Percentiles rank a stretch among this genome's conserved stretches.
Evolutionary conservation across 2,113 vertebrate species (phyloP).

Genomic region (Morone chrysops): DNA sequence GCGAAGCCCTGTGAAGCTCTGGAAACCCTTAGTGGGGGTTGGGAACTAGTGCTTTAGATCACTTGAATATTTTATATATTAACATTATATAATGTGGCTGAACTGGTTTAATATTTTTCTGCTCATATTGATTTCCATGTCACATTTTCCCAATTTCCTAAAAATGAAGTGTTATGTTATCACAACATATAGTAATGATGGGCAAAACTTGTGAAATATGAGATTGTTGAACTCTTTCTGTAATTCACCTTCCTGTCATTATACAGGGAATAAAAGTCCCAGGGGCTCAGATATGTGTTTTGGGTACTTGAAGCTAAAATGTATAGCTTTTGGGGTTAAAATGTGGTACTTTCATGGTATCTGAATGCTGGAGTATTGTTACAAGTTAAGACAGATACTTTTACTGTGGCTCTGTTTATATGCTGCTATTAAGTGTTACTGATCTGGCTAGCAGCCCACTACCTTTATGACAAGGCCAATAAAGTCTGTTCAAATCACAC

Average conservation of each 20-base stretch:
- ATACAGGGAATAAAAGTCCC: neutral
- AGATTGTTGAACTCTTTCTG: neutral
- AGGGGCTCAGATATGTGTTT: neutral
- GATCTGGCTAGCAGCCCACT: neutral
- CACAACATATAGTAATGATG: neutral
- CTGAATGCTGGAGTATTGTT: neutral
- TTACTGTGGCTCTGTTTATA: neutral
- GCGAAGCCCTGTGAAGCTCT: too few species aligned
- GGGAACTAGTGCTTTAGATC: too few species aligned
- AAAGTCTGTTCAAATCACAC: too few species aligned
- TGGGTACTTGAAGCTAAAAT: neutral
- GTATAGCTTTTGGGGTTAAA: neutral
- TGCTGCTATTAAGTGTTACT: neutral
- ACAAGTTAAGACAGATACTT: neutral
- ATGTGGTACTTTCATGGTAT: neutral
- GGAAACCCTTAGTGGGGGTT: too few species aligned
- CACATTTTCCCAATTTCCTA: too few species aligned
- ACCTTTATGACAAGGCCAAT: too few species aligned
- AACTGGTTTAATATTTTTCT: too few species aligned
- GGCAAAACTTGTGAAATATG: neutral
- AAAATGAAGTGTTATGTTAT: too few species aligned
- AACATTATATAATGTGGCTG: too few species aligned
- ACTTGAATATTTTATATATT: too few species aligned
- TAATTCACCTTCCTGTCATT: neutral
- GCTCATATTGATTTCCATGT: too few species aligned